A percentile compares a stretch with the other conserved stretches of the same genome.
Conservation (phyloP, 2,797 vertebrate genomes). For the Saxicola maurus region DNA sequence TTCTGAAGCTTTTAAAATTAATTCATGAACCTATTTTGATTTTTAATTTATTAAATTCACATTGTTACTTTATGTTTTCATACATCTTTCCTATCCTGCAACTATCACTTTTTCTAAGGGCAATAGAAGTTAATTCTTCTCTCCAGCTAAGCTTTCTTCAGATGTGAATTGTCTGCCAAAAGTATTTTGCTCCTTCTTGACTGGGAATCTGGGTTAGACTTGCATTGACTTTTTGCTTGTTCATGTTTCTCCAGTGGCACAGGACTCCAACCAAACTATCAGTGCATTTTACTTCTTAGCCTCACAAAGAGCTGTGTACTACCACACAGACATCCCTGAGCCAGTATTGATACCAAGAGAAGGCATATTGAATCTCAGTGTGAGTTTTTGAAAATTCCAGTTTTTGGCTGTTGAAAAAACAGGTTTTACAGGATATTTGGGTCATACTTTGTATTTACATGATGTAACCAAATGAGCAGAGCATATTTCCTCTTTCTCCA, state of each 20-base stretch:
- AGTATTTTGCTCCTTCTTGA: background rate
- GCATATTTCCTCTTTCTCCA: background rate
- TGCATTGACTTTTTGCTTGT: background rate
- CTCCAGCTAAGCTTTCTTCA: background rate
- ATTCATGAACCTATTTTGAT: background rate
- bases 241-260: background rate
- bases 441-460: background rate
- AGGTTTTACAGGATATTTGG: background rate
- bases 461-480: background rate
- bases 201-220: background rate
- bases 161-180: background rate
- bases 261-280: fast-evolving
- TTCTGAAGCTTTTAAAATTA: background rate
- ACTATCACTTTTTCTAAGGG: background rate
- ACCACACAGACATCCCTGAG: background rate
- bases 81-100: background rate
- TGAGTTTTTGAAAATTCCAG: background rate
- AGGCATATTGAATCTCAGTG: background rate
- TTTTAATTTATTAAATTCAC: background rate
- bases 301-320: background rate
- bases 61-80: background rate
- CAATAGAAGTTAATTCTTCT: background rate
- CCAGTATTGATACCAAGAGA: background rate
- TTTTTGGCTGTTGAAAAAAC: background rate
- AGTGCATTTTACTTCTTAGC: background rate